These are phyloP conservation scores for Actinostola sp. DNA, from an alignment of 92 coral and sea anemone genomes.

Conservation along the genomic window DNA sequence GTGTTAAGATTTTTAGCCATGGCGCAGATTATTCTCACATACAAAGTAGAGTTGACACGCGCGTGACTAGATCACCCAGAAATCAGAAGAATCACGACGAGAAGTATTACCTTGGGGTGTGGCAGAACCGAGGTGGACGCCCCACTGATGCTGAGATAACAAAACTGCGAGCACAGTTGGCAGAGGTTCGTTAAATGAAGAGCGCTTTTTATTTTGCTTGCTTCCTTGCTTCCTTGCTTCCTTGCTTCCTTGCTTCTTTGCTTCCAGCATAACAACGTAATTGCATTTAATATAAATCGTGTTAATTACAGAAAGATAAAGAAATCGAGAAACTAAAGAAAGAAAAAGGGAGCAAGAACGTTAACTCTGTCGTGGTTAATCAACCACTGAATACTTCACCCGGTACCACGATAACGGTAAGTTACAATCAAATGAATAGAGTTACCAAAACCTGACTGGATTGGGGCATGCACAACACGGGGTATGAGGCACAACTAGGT, in stretches of 20 bases:
- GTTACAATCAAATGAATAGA: not conserved
- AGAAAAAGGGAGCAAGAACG: not conserved
- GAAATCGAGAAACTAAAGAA: conserved; percentile 43
- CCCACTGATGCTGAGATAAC: conserved; percentile 28
- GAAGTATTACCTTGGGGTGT: conserved; percentile 27
- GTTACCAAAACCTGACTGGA: not conserved
- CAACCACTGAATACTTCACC: no score
- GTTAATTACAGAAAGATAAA: conserved; percentile 45
- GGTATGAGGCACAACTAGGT: no score
- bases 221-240: no score
- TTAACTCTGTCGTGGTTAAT: no score
- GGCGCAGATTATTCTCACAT: conserved; percentile 81
- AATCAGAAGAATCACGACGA: conserved; percentile 22
- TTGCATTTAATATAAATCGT: not conserved
- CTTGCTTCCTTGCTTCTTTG: no score
- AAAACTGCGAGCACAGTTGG: conserved; percentile 22
- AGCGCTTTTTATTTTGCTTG: no score
- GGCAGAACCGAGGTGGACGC: conserved; percentile 33
- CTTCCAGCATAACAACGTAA: no score
- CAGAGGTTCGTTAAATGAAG: conserved; percentile 26
- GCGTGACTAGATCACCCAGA: conserved; percentile 30
- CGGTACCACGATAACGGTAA: conserved; percentile 9
- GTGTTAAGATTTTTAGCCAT: conserved; percentile 68
- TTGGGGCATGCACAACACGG: not conserved
- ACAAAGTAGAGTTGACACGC: conserved; percentile 68